phyloP scores from a whole-genome alignment of 2,113 vertebrate species.

The Bambusicola thoracicus region DNA sequence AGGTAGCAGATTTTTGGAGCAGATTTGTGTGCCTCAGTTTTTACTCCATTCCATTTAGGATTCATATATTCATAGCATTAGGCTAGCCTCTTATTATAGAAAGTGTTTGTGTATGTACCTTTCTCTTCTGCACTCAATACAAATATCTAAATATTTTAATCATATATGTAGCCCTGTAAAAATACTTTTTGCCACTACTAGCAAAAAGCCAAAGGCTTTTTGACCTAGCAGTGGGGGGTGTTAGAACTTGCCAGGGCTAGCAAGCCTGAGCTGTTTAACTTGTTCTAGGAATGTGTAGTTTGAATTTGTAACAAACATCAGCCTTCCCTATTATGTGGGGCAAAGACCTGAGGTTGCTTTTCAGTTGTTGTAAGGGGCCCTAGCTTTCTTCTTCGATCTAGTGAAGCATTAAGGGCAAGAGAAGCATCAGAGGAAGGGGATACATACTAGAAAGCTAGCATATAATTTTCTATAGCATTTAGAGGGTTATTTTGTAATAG shows the following conservation, averaged over 20 bases:
- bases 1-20: background rate
- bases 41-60: background rate
- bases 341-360: background rate
- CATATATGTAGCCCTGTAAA: background rate
- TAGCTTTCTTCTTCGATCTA: background rate
- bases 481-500: background rate
- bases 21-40: background rate
- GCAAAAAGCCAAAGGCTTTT: background rate
- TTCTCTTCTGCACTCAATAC: background rate
- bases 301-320: background rate
- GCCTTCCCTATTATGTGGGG: background rate
- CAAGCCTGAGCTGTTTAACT: background rate
- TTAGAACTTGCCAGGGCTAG: background rate
- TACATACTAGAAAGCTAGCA: background rate
- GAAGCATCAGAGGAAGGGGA: background rate
- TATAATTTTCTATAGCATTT: background rate
- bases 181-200: background rate
- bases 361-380: background rate
- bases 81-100: background rate
- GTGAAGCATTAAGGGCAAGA: background rate
- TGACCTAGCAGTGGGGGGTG: background rate
- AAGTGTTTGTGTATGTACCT: background rate
- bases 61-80: background rate
- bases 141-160: background rate
- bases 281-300: background rate